A percentile compares a stretch with the other conserved stretches of the same genome.
Evolutionary conservation across 2,113 vertebrate species (phyloP).

Genomic region (Leptodactylus fuscus): DNA sequence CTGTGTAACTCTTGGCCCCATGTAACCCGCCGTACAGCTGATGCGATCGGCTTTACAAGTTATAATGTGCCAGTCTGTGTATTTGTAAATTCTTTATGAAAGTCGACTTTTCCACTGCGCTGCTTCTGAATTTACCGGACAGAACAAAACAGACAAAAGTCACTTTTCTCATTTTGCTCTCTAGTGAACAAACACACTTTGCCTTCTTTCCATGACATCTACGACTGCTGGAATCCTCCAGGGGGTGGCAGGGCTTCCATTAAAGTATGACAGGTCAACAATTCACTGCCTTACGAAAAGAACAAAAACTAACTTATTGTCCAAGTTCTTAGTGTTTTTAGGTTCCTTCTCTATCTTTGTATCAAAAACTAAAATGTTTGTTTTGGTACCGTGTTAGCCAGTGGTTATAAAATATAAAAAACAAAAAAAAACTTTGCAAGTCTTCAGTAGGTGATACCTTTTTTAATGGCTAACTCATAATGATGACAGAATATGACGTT

Average conservation of each 20-base stretch:
- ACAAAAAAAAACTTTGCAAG: too few species aligned
- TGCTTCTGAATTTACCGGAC: slow-evolving; percentile 2
- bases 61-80: slow-evolving; percentile 35
- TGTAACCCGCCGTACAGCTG: not conserved
- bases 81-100: slow-evolving; percentile 55
- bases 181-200: slow-evolving; percentile 14
- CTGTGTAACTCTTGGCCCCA: not conserved
- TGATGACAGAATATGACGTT: too few species aligned
- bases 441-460: too few species aligned
- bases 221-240: slow-evolving; percentile 1
- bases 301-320: slow-evolving; percentile 4
- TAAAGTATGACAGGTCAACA: slow-evolving; percentile 21
- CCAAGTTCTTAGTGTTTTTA: not conserved
- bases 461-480: too few species aligned
- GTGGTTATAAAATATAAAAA: too few species aligned
- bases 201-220: slow-evolving; percentile 21
- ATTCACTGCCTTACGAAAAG: not conserved
- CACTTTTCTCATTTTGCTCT: not conserved
- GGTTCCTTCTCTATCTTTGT: not conserved
- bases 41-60: slow-evolving; percentile 19
- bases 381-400: too few species aligned
- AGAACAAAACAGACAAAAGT: not conserved
- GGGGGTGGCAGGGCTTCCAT: slow-evolving; percentile 2
- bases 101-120: slow-evolving; percentile 35
- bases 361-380: not conserved